Evolutionary conservation across 2,797 vertebrate species (phyloP), one percentile per base, ranked within the genome.

Genomic region (Cossypha polioptera): DNA sequence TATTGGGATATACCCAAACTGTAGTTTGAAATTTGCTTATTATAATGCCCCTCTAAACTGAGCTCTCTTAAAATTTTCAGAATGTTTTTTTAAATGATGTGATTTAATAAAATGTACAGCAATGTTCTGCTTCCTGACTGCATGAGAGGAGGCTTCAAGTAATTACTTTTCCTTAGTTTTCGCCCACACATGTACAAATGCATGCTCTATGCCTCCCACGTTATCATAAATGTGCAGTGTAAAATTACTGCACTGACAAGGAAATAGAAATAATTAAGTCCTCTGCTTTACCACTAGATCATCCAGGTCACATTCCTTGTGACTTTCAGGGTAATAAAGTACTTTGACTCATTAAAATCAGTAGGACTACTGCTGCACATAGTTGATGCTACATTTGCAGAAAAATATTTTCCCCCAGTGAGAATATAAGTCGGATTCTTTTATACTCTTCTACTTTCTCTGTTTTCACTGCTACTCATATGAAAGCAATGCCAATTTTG

Each of bases 201-300:
- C 63, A 85, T 63, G 59, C 43, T 38, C 45, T 45, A 20, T 90
- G 75, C 76, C 77, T 93, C 80, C 88, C 42, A 92, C 57, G 0
- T 45, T 51, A 51, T 51, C 50, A 51, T 29, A 29, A 51, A 51
- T 36, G 45, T 65, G 35, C 77, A 82, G 21, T 28, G 42, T 57
- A 82, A 77, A 95, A 87, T 81, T 92, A 94, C 84, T 62, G 20
- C 38, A 38, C 15, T 88, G 86, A 86, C 63, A 92, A 88, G 71
- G 92, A 95, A 88, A 95, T 59, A 59, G 77, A 88, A 92, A 73
- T 90, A 73, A 94, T 85, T 79, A 91, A 91, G 48, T 81, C 40
- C 47, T 95, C 67, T 76, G 28, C 38, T 90, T 95, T 86, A 63
- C 50, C 48, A 31, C 43, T 84, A 69, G 36, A 78, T 78, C 63